Evolutionary conservation across 2,113 vertebrate species (phyloP).

Genomic region (Caretta caretta): DNA sequence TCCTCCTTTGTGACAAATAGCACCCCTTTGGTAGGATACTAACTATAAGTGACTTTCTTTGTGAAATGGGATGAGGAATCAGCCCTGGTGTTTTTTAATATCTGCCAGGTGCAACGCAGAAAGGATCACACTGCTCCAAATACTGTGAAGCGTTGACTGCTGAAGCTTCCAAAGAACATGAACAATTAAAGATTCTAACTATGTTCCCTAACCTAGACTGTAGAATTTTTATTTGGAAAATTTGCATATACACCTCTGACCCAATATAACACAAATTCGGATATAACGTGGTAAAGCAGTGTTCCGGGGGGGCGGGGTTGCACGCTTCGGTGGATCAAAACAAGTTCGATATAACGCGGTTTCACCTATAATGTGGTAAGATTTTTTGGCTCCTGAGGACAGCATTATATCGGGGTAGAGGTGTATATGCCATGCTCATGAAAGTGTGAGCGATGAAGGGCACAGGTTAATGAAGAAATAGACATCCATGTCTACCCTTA

Average conservation of each 20-base stretch:
- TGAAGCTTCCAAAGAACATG: background rate
- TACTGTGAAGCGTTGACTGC: background rate
- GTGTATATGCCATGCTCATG: background rate
- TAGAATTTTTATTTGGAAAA: background rate
- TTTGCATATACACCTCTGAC: background rate
- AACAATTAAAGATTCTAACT: background rate
- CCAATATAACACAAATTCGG: no score
- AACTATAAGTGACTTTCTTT: background rate
- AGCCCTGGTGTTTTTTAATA: background rate
- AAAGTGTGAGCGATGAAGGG: background rate
- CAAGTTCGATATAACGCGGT: no score
- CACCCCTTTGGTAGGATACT: background rate
- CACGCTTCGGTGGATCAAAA: no score
- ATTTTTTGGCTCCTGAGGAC: no score
- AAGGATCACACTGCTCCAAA: background rate
- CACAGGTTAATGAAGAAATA: background rate
- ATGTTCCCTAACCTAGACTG: background rate
- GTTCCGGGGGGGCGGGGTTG: no score
- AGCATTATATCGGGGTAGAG: no score
- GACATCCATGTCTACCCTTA: background rate
- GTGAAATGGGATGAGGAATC: background rate
- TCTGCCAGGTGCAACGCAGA: background rate
- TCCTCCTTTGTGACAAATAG: background rate
- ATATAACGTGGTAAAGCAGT: no score
- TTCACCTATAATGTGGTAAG: no score